A percentile compares a stretch with the other conserved stretches of the same genome.
Conservation (phyloP, 2,113 vertebrate species). For the mouse (Mus musculus) region GRCm39 chrX:143553501-143554000, state of each 20-base stretch:
- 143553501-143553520: not conserved
- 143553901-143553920: not conserved
- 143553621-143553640: too few relatives aligned
- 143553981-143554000: not conserved
- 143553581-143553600: not conserved
- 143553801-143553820: conserved; percentile 6
- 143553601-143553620: not conserved
- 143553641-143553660: not conserved
- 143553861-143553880: not conserved
- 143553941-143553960: not conserved
- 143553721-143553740: not conserved
- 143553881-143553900: not conserved
- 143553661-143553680: conserved; percentile 34
- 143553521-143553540: not conserved
- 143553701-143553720: conserved; percentile 15
- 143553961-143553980: not conserved
- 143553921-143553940: not conserved
- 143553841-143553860: conserved; percentile 1
- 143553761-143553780: not conserved
- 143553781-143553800: conserved; percentile 4
- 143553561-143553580: conserved; percentile 40
- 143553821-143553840: conserved; percentile 10
- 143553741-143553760: not conserved
- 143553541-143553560: not conserved
- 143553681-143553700: conserved; percentile 15